Evolutionary conservation across 2,797 vertebrate species (phyloP), one percentile per base, ranked within the genome.

Genomic region (Sebastes hubbsi): DNA sequence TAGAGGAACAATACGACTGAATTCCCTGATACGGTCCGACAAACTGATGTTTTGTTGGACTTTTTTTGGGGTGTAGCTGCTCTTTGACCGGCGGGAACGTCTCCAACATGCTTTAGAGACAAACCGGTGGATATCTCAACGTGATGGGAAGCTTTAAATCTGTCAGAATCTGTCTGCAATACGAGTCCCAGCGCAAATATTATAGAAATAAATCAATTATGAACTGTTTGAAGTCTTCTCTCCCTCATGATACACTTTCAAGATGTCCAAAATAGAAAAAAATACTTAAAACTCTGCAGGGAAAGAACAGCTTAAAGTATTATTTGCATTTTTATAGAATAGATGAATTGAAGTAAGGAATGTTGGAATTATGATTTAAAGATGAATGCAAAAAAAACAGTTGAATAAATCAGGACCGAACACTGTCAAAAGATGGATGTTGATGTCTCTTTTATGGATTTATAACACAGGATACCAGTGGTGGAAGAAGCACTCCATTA

Each of bases 71-170:
- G 55, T 60, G 74, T 16, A 49, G 72, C 62, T 70, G 68, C 59
- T 30, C 16, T 63, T 9, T 24, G 69, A 65, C 69, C 58, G 5
- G 22, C 18, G 67, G 52, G 74, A 80, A 65, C 71, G 3, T 77
- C 65, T 81, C 34, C 8, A 10, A 38, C 25, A 29, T 8, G 49
- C 25, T 61, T 20, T 16, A 56, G 81, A 87, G 81, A 87, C 77
- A 88, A 62, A 79, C 59, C 4, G 1, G 5, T 30, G 25, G 63
- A 80, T 34, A 10, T 79, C 82, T 75, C 7, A 54, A 52, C 56
- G 6, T 75, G 70, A 80, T 38, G 63, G 75, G 70, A 72, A 60
- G 71, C 46, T 77, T 49, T 70, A 64, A 73, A 69, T 36, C 60
- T 71, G 75, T 74, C 82, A 46, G 14, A 58, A 10, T 42, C 14